Evolutionary conservation across 2,797 vertebrate species (phyloP), one percentile per base, ranked within the genome.

Genomic region (Halcyon leucocephala): DNA sequence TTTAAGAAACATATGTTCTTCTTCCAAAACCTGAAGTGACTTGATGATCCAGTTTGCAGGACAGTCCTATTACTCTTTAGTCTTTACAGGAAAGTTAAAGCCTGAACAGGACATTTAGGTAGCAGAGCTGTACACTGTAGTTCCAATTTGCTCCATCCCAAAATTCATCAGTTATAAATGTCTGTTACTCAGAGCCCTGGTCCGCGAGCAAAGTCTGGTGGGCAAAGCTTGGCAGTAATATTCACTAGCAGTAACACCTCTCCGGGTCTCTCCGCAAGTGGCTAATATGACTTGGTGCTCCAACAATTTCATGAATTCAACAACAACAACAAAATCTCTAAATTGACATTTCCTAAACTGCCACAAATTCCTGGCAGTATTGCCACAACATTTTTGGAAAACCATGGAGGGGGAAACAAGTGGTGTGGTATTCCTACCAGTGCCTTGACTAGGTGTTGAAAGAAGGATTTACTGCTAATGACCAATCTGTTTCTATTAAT

Each of bases 1-100:
- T 46, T 61, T 58, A 42, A 42, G 14, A 64, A 86, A 62, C 4
- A 7, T 5, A 14, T 0, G 0, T 49, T 94, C 37, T 54, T 3
- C 9, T 88, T 90, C 48, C 7, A 62, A 86, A 80, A 66, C 4
- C 18, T 17, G 19, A 76, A 72, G 13, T 72, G 28, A 20, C 10
- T 35, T 71, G 39, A 25, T 58, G 29, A 74, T 25, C 5, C 19
- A 42, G 2, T 54, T 37, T 62, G 4, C 29, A 28, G 12, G 17
- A 29, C 10, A 42, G 6, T 44, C 25, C 15, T 72, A 21, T 31
- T 64, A 46, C 7, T 31, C 3, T 0, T 52, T 31, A 46, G 7
- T n/a, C 12, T 73, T 80, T 33, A 62, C 2, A 73, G 16, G 9
- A 42, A 85, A 42, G 4, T 54, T 61, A 8, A 7, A 86, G 10